Conservation (phyloP, 2,113 vertebrate genomes). For the Pachypanchax playfairii region DNA sequence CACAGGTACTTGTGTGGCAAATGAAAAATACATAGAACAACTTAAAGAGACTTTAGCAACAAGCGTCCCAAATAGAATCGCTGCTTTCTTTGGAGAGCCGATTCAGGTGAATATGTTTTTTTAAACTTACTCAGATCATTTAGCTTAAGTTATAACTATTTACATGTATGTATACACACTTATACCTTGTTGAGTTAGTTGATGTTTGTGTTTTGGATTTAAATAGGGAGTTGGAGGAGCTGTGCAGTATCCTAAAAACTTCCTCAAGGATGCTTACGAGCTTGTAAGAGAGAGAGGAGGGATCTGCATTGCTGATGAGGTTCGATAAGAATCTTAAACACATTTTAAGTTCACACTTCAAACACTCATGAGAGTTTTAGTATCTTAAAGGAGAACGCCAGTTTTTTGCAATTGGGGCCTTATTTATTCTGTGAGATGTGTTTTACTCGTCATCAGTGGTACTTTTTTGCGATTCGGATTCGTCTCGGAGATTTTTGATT, state of each 20-base stretch:
- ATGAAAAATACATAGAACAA: constrained; percentile 86
- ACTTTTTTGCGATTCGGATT: no score
- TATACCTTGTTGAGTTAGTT: no score
- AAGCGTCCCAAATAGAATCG: constrained; percentile 82
- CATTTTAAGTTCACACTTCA: not conserved
- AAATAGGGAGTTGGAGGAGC: constrained; percentile 88
- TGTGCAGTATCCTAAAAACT: constrained; percentile 91
- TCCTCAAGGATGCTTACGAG: constrained; percentile 85
- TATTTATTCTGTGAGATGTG: no score
- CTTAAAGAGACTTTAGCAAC: constrained; percentile 89
- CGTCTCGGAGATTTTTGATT: no score
- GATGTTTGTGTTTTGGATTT: constrained; percentile 17
- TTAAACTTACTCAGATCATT: not conserved
- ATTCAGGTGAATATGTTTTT: constrained; percentile 86
- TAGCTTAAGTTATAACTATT: not conserved
- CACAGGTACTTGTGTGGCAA: constrained; percentile 88
- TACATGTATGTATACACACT: no score
- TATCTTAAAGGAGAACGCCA: not conserved
- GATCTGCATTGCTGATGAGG: constrained; percentile 92
- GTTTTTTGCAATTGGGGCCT: no score
- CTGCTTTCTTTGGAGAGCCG: constrained; percentile 93
- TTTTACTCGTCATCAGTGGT: no score
- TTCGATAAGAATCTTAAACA: constrained; percentile 57
- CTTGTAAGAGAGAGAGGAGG: constrained; percentile 88
- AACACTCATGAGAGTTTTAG: not conserved